Conservation (phyloP, 2,888 invertebrate genomes). For the Rhyacophila evoluta region DNA sequence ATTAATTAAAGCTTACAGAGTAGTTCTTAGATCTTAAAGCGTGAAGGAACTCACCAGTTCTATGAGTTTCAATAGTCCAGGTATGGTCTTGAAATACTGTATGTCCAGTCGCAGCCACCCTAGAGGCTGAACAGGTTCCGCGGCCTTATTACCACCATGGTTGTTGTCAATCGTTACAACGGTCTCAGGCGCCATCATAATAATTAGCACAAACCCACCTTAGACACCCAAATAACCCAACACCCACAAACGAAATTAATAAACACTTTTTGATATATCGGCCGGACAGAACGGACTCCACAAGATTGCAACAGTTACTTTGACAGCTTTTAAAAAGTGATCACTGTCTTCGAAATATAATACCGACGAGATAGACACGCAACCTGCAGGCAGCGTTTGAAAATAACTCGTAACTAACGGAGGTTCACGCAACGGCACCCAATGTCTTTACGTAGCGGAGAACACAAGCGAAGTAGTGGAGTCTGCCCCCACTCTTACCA, state of each 20-base stretch:
- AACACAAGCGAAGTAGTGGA: neutral
- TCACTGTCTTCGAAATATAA: neutral
- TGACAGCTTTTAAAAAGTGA: neutral
- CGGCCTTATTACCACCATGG: slow-evolving; percentile 66
- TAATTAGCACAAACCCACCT: slow-evolving; percentile 28
- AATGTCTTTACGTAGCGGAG: slow-evolving; percentile 1
- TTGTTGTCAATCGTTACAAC: slow-evolving; percentile 83
- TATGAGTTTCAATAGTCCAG: slow-evolving; percentile 84
- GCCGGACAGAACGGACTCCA: neutral
- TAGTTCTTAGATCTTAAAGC: too few species aligned
- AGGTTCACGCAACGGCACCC: slow-evolving; percentile 4
- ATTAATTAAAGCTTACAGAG: too few species aligned
- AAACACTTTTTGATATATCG: neutral
- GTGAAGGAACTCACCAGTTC: slow-evolving; percentile 87
- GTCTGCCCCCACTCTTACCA: neutral
- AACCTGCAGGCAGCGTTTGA: slow-evolving; percentile 12
- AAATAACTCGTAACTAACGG: slow-evolving; percentile 23
- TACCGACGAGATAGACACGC: neutral
- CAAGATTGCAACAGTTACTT: neutral
- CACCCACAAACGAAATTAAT: slow-evolving; percentile 17
- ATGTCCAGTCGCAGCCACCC: slow-evolving; percentile 82
- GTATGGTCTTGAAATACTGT: slow-evolving; percentile 83
- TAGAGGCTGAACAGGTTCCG: slow-evolving; percentile 70
- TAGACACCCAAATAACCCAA: slow-evolving; percentile 12
- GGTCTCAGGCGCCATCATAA: slow-evolving; percentile 85